Base-by-base conservation (phyloP, 2,888 invertebrate genomes). In the Blomia tropicalis region DNA sequence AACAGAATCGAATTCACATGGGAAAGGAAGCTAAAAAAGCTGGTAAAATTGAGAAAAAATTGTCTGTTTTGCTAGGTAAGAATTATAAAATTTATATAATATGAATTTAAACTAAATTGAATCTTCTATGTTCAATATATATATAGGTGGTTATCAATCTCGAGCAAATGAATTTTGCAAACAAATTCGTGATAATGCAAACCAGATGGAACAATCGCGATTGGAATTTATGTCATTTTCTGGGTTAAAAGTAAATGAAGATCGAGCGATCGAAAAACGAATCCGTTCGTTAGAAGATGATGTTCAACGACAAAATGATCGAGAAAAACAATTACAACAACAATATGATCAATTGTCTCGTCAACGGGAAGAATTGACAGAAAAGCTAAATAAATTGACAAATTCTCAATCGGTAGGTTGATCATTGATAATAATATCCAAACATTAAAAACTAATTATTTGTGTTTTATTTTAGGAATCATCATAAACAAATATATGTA, bases 31-130 rank as follows among this genome's bases (percentile, higher is more conserved):
- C 96, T 0, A 96, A 95, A 75, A 82, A 85, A 63, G 95, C 96
- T 59, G 89, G 90, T 0, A 98, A 95, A 76, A 84, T 93, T 79
- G 98, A 99, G 75, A 96, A 95, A 75, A 96, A 93, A 76, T 76
- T 98, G 29, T 85, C 92, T 75, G 86, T 96, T 63, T 78, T 96
- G n/a, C 85, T 95, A 3, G n/a, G n/a, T n/a, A n/a, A n/a, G n/a
- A n/a, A n/a, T n/a, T n/a, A n/a, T n/a, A n/a, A n/a, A n/a, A n/a
- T n/a, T n/a, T n/a, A n/a, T n/a, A n/a, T n/a, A n/a, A n/a, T n/a
- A n/a, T n/a, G n/a, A n/a, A n/a, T n/a, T n/a, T n/a, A n/a, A n/a
- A n/a, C n/a, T n/a, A n/a, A n/a, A n/a, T n/a, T n/a, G n/a, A n/a
- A n/a, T n/a, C n/a, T n/a, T n/a, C n/a, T n/a, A n/a, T n/a, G n/a